phyloP scores from a whole-genome alignment of 1,140 invertebrate species.

The Andricus grossulariae region DNA sequence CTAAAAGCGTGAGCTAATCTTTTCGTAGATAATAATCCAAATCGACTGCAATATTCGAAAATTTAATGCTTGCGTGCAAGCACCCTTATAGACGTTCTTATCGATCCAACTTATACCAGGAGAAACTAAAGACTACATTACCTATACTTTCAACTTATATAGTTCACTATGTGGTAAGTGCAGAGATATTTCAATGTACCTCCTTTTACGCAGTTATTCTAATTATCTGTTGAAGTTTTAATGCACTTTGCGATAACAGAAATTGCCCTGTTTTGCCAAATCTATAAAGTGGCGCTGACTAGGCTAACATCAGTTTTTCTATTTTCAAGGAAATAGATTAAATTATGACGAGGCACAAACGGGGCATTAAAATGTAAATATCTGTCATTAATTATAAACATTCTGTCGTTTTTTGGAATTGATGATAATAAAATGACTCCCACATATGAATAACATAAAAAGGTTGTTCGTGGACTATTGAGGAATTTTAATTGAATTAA shows the following conservation, averaged over 20 bases:
- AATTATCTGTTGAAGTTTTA: constrained; percentile 19
- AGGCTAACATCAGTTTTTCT: too few species aligned
- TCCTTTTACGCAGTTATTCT: neutral
- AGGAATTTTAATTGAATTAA: too few species aligned
- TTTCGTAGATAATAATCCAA: constrained; percentile 24
- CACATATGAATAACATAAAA: too few species aligned
- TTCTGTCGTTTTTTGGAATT: too few species aligned
- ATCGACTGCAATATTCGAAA: constrained; percentile 2
- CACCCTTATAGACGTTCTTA: constrained; percentile 20
- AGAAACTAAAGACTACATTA: constrained; percentile 14
- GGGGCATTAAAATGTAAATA: too few species aligned
- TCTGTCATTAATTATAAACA: too few species aligned
- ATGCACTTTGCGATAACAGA: neutral
- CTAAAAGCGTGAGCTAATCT: constrained; percentile 21
- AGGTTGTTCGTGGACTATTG: too few species aligned
- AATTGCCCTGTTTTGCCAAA: too few species aligned
- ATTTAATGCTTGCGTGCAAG: constrained; percentile 14
- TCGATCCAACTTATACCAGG: constrained; percentile 13
- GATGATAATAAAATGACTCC: too few species aligned
- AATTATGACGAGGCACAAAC: too few species aligned
- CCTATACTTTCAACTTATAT: neutral
- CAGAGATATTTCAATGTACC: constrained; percentile 21
- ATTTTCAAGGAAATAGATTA: too few species aligned
- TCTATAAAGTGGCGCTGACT: too few species aligned
- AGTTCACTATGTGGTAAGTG: constrained; percentile 15